Evolutionary conservation across 2,113 vertebrate genomes (phyloP).

Genomic region (Sciurus niger): DNA sequence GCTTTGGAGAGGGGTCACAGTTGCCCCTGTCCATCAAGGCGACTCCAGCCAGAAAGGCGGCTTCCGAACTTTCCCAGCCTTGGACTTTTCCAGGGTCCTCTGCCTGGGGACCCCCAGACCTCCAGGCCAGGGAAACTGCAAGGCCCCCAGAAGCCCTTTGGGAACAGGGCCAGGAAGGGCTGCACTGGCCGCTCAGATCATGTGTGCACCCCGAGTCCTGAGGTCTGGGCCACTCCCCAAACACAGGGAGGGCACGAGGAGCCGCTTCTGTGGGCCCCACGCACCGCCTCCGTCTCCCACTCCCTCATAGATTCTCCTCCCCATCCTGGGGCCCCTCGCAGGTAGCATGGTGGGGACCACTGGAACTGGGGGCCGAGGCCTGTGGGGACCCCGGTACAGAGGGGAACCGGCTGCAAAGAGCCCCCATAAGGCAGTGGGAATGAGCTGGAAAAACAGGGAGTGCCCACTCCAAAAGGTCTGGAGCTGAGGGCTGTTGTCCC

Average conservation of each 20-base stretch:
- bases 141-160: fast-evolving
- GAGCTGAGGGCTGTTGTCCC: not conserved
- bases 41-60: fast-evolving
- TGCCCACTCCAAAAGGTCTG: not conserved
- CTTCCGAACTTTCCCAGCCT: not conserved
- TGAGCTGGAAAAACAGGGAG: not conserved
- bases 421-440: not conserved
- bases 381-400: not conserved
- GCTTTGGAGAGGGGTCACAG: conserved; percentile 6
- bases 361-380: not conserved
- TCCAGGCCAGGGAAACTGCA: not conserved
- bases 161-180: not conserved
- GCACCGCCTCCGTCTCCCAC: not conserved
- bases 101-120: not conserved
- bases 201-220: fast-evolving
- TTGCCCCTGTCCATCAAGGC: conserved; percentile 61
- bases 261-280: too few relatives aligned
- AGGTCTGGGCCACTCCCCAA: not conserved
- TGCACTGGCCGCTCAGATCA: fast-evolving
- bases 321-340: fast-evolving
- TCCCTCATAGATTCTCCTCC: fast-evolving
- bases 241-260: not conserved
- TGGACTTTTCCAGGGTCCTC: not conserved
- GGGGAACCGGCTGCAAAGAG: not conserved
- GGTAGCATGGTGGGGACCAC: not conserved